Evolutionary conservation across 2,113 vertebrate species (phyloP).

Genomic region (Gavia stellata): DNA sequence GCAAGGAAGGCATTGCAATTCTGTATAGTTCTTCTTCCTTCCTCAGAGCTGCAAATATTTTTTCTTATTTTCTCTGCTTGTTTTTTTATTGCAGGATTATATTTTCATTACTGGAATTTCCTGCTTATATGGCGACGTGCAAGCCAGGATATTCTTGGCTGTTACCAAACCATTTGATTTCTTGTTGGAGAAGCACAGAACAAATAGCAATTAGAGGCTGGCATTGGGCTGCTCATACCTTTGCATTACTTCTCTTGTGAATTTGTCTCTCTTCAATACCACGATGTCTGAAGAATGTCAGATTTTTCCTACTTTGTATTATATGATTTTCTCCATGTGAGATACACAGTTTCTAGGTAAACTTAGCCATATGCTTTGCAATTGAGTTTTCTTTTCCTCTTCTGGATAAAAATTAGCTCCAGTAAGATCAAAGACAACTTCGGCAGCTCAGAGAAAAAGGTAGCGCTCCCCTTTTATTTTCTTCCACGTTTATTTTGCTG

Average conservation of each 20-base stretch:
- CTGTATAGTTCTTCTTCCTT: neutral
- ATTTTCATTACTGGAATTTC: conserved; percentile 31
- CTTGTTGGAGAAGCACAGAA: neutral
- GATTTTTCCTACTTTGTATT: neutral
- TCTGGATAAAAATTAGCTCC: neutral
- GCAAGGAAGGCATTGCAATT: neutral
- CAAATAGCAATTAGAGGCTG: neutral
- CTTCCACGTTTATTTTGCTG: neutral
- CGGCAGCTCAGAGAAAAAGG: neutral
- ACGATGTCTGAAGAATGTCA: neutral
- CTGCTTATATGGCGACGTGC: neutral
- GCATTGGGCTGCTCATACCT: neutral
- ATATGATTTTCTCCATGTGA: neutral
- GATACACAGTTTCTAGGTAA: neutral
- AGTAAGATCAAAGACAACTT: neutral
- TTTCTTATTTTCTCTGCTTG: neutral
- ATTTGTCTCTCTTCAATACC: neutral
- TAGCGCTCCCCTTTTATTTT: neutral
- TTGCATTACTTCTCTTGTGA: neutral
- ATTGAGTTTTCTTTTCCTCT: neutral
- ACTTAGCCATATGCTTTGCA: neutral
- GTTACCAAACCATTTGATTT: neutral
- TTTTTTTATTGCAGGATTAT: neutral
- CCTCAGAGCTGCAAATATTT: neutral
- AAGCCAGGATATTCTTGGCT: conserved; percentile 36